A percentile compares a stretch with the other conserved stretches of the same genome.
These are phyloP conservation scores for Ormyrus thymus DNA, from an alignment of 2,888 invertebrate genomes.

Conservation along the genomic window DNA sequence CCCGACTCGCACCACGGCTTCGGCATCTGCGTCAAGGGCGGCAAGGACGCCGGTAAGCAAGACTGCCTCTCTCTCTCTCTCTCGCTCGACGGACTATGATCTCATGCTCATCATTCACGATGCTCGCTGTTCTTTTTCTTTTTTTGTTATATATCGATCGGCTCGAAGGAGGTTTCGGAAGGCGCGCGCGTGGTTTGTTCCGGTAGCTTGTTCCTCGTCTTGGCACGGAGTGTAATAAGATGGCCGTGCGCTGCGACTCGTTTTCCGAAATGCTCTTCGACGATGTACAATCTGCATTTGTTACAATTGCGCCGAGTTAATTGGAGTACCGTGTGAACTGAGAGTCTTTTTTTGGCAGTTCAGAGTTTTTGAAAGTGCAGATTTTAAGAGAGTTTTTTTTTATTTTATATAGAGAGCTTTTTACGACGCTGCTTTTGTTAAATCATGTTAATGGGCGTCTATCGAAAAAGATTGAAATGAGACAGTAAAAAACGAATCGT, in stretches of 20 bases:
- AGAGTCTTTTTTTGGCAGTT: constrained; percentile 26
- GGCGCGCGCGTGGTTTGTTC: background rate
- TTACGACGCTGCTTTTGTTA: constrained; percentile 17
- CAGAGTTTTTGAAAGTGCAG: background rate
- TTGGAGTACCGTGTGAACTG: constrained; percentile 10
- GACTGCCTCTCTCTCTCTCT: constrained; percentile 8
- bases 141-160: no score
- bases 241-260: background rate
- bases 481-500: background rate
- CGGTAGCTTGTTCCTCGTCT: background rate
- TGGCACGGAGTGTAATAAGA: background rate
- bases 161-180: constrained; percentile 23
- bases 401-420: constrained; percentile 18
- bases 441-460: background rate
- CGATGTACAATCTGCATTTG: background rate
- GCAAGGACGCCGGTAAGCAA: constrained; percentile 87
- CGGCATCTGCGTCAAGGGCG: constrained; percentile 93
- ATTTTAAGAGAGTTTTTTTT: constrained; percentile 3
- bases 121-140: background rate
- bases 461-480: constrained; percentile 21
- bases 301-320: background rate
- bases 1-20: constrained; percentile 89
- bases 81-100: background rate
- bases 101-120: background rate
- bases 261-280: constrained; percentile 38